phyloP scores from a whole-genome alignment of 2,888 invertebrate genomes.

The Ophion ventricosus region DNA sequence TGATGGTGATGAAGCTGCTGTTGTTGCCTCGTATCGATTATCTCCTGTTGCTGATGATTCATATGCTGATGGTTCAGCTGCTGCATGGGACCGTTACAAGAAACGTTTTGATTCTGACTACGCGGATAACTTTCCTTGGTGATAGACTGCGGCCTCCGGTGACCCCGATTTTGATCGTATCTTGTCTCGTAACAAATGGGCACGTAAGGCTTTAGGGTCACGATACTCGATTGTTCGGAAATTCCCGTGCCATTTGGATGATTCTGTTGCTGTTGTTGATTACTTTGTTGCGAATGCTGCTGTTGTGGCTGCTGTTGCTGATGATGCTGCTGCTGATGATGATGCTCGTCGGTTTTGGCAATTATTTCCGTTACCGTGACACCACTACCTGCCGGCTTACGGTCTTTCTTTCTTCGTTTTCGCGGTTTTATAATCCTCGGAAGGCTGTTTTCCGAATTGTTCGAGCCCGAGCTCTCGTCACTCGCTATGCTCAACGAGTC shows the following conservation, averaged over 20 bases:
- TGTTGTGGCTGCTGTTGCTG: conserved; percentile 67
- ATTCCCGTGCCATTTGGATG: conserved; percentile 61
- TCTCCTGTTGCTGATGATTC: conserved; percentile 83
- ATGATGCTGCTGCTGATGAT: conserved; percentile 62
- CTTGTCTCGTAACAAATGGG: conserved; percentile 80
- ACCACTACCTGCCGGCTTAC: conserved; percentile 86
- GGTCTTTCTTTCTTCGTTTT: conserved; percentile 94
- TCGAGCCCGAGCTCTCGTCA: conserved; percentile 89
- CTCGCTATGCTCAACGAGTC: conserved; percentile 90
- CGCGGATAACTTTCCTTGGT: conserved; percentile 76
- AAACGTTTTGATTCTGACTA: conserved; percentile 73
- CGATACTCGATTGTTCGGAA: conserved; percentile 76
- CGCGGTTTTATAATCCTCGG: conserved; percentile 95
- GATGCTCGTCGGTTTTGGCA: conserved; percentile 73
- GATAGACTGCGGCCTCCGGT: conserved; percentile 75
- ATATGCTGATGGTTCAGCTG: conserved; percentile 62
- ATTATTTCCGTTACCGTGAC: conserved; percentile 68
- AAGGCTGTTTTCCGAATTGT: conserved; percentile 89
- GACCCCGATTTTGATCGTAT: conserved; percentile 75
- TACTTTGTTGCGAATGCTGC: conserved; percentile 64
- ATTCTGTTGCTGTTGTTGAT: conserved; percentile 66
- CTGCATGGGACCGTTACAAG: conserved; percentile 76
- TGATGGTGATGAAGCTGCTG: conserved; percentile 68
- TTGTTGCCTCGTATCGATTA: conserved; percentile 84
- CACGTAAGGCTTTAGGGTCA: conserved; percentile 84